Evolutionary conservation across 2,888 invertebrate species (phyloP).

Genomic region (Chromoteleia sp.): DNA sequence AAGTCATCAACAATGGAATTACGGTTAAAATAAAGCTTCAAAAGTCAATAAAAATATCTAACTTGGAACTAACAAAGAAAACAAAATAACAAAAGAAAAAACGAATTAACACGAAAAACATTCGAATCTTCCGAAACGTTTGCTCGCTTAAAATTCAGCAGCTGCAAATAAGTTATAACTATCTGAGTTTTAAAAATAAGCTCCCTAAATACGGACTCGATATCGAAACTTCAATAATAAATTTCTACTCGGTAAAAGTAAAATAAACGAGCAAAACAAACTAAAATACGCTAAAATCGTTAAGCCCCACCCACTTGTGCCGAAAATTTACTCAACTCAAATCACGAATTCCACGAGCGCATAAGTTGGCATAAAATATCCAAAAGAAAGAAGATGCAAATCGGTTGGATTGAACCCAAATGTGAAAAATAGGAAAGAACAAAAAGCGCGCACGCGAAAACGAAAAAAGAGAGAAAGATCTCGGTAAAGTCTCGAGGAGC

Average conservation of each 20-base stretch:
- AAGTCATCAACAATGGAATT: background rate
- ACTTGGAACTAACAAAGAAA: no score
- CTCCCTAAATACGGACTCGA: slow-evolving; percentile 12
- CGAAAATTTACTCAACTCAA: slow-evolving; percentile 52
- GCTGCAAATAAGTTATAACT: slow-evolving; percentile 33
- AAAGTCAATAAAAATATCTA: background rate
- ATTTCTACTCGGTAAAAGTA: slow-evolving; percentile 25
- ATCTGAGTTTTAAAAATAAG: slow-evolving; percentile 32
- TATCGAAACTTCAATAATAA: slow-evolving; percentile 46
- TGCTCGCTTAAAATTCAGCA: slow-evolving; percentile 22
- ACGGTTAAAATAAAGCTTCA: background rate
- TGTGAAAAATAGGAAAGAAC: slow-evolving; percentile 55
- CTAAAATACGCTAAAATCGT: slow-evolving; percentile 42
- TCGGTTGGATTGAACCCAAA: slow-evolving; percentile 61
- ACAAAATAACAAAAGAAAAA: background rate
- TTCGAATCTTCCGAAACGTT: background rate
- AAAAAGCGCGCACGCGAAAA: slow-evolving; percentile 54
- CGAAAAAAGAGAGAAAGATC: slow-evolving; percentile 70
- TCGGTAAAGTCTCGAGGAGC: slow-evolving; percentile 75
- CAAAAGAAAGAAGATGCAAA: slow-evolving; percentile 48
- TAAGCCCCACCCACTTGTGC: slow-evolving; percentile 40
- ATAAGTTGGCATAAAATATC: slow-evolving; percentile 56
- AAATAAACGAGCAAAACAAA: slow-evolving; percentile 22
- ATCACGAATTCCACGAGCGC: slow-evolving; percentile 45
- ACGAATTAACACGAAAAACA: slow-evolving; percentile 10